These are phyloP conservation scores for Pyralis farinalis DNA, from an alignment of 2,888 invertebrate genomes.

Conservation along the genomic window DNA sequence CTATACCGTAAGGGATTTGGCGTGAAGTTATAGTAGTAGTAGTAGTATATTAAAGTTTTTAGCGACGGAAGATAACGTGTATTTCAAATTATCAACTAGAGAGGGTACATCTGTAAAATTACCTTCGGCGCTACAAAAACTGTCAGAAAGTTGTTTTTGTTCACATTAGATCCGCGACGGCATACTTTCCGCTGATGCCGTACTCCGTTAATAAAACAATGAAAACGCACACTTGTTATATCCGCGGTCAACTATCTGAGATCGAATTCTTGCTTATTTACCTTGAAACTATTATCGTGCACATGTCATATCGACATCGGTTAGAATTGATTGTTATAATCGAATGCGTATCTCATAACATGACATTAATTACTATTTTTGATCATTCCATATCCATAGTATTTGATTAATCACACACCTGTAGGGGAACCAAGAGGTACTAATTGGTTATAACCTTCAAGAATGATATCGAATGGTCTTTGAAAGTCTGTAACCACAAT, in stretches of 20 bases:
- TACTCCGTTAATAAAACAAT: constrained; percentile 28
- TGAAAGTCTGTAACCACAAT: constrained; percentile 27
- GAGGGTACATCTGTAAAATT: too few species aligned
- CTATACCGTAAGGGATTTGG: too few species aligned
- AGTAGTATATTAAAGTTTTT: too few species aligned
- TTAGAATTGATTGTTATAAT: constrained; percentile 14
- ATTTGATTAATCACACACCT: constrained; percentile 22
- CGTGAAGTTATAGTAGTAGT: too few species aligned
- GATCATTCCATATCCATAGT: constrained; percentile 24
- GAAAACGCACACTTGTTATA: constrained; percentile 32
- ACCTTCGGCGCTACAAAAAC: too few species aligned
- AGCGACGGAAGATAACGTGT: too few species aligned
- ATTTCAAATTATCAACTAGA: too few species aligned
- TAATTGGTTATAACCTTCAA: constrained; percentile 28
- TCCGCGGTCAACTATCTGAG: constrained; percentile 50
- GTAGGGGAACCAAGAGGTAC: constrained; percentile 20
- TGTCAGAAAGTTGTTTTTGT: too few species aligned
- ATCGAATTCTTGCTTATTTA: constrained; percentile 48
- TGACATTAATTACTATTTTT: constrained; percentile 38
- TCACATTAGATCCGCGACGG: too few species aligned
- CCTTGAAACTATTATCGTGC: constrained; percentile 44
- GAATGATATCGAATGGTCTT: constrained; percentile 25
- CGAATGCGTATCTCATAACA: constrained; percentile 16
- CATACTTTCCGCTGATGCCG: too few species aligned
- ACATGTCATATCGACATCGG: constrained; percentile 30